phyloP scores from a whole-genome alignment of 2,113 vertebrate genomes.

The Sylvicapra grimmia region DNA sequence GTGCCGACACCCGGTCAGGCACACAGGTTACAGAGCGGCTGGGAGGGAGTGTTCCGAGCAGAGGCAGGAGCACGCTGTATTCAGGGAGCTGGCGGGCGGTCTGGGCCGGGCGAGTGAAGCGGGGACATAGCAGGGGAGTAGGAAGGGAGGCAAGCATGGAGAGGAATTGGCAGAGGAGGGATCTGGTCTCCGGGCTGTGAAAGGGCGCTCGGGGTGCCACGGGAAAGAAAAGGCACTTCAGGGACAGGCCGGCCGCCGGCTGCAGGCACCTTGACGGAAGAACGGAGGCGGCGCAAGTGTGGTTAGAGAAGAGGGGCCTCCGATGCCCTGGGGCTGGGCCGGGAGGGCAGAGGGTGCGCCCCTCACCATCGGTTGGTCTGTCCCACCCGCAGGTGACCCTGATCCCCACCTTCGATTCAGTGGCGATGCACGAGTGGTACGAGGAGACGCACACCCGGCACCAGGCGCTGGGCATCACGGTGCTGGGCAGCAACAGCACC shows the following conservation, averaged over 20 bases:
- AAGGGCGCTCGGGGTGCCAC: not conserved
- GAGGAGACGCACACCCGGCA: constrained; percentile 87
- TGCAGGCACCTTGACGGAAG: fast-evolving
- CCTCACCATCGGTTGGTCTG: fast-evolving
- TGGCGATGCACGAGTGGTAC: constrained; percentile 92
- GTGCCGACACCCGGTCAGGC: not conserved
- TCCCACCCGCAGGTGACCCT: constrained; percentile 85
- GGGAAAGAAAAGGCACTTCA: not conserved
- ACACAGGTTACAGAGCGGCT: no score
- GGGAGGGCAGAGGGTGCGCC: not conserved
- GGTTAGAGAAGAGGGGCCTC: not conserved
- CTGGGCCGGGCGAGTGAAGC: no score
- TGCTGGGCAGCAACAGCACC: constrained; percentile 93
- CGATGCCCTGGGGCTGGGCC: fast-evolving
- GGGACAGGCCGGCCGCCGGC: fast-evolving
- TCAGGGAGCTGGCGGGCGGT: not conserved
- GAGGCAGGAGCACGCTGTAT: not conserved
- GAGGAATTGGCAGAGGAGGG: not conserved
- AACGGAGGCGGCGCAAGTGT: fast-evolving
- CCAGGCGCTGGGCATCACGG: constrained; percentile 85
- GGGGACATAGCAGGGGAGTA: not conserved
- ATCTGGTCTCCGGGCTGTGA: not conserved
- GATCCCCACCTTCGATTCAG: constrained; percentile 93
- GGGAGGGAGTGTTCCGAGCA: fast-evolving
- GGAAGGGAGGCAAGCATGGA: fast-evolving